A percentile compares a stretch with the other conserved stretches of the same genome.
phyloP scores from a whole-genome alignment of 2,113 vertebrate genomes.

The Enhydra lutris region DNA sequence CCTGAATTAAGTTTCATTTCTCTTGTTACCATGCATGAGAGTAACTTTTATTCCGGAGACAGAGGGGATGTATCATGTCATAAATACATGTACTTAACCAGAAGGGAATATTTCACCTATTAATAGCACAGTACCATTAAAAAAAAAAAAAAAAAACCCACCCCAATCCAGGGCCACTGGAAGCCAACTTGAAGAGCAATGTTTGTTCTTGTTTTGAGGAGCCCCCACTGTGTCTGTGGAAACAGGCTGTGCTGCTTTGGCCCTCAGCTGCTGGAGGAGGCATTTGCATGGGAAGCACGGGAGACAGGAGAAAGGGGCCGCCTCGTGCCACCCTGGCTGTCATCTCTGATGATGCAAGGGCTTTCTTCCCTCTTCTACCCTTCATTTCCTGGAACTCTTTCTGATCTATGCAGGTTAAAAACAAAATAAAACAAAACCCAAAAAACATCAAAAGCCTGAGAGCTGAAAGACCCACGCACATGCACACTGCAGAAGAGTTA shows the following conservation, averaged over 20 bases:
- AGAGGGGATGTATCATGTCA: background rate
- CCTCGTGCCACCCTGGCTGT: background rate
- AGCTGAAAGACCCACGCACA: background rate
- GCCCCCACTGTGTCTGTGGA: background rate
- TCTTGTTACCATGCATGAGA: background rate
- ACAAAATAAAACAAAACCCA: background rate
- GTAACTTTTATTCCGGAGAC: background rate
- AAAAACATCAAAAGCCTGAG: background rate
- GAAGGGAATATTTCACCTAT: background rate
- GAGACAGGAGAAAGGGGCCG: fast-evolving
- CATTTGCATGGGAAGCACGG: fast-evolving
- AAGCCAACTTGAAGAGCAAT: background rate
- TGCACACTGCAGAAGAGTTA: background rate
- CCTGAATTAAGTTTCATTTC: background rate
- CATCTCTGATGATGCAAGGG: background rate
- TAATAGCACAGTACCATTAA: background rate
- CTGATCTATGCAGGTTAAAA: background rate
- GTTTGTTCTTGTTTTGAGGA: background rate
- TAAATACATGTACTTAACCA: conserved; percentile 4
- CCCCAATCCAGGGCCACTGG: background rate
- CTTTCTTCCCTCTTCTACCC: background rate
- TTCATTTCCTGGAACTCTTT: background rate
- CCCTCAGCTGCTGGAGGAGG: background rate
- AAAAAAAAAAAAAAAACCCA: background rate
- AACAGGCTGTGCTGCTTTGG: background rate